A percentile compares a stretch with the other conserved stretches of the same genome.
phyloP scores from a whole-genome alignment of 2,797 vertebrate genomes.

The Galagoides demidoff region DNA sequence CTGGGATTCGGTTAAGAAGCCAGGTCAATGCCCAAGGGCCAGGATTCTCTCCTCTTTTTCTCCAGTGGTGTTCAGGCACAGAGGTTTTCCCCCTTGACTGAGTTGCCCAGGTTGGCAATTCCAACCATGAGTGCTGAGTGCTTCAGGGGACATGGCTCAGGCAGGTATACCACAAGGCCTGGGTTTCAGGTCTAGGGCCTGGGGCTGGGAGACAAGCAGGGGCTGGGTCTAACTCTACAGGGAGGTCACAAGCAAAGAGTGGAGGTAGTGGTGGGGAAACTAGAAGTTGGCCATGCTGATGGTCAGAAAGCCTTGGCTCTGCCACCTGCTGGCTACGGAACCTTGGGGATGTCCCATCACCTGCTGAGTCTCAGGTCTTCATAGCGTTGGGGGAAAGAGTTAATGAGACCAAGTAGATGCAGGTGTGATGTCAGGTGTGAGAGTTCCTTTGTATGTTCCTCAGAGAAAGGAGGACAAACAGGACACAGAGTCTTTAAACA shows the following conservation, averaged over 20 bases:
- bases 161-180: slow-evolving; percentile 21
- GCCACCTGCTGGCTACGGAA: background rate
- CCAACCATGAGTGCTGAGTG: background rate
- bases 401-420: background rate
- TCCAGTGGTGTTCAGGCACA: background rate
- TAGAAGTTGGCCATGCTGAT: background rate
- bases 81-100: background rate
- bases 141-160: slow-evolving; percentile 13
- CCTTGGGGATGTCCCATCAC: background rate
- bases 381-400: background rate
- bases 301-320: background rate
- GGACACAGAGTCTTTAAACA: background rate
- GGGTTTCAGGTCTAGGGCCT: slow-evolving; percentile 30
- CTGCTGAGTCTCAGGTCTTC: background rate
- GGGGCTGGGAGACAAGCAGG: slow-evolving; percentile 36
- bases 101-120: slow-evolving; percentile 32
- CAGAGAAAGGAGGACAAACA: rapidly evolving
- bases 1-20: slow-evolving; percentile 35
- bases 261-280: background rate
- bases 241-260: slow-evolving; percentile 37
- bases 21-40: background rate
- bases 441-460: background rate
- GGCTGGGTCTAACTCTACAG: slow-evolving; percentile 17
- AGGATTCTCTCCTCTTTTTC: background rate
- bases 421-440: too few species aligned